These are phyloP conservation scores for Diceros bicornis DNA, from an alignment of 2,797 vertebrate species.

Conservation along the genomic window DNA sequence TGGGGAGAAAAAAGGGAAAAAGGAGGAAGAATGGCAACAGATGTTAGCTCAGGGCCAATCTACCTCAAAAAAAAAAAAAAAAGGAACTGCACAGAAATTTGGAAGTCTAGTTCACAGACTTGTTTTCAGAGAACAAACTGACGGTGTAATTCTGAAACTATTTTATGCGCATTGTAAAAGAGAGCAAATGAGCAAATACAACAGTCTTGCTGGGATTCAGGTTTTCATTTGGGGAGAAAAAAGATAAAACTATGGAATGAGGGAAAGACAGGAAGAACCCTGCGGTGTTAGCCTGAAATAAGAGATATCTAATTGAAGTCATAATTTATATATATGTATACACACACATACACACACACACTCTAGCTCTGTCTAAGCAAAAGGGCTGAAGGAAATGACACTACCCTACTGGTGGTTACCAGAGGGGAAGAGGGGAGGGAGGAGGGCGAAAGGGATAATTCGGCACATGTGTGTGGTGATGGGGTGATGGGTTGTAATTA, in stretches of 20 bases:
- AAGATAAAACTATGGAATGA: not conserved
- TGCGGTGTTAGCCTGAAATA: not conserved
- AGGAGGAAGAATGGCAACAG: too few species aligned
- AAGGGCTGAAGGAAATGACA: not conserved
- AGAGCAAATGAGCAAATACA: not conserved
- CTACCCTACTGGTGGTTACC: not conserved
- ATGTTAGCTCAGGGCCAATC: too few species aligned
- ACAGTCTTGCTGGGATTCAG: not conserved
- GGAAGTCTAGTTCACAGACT: too few species aligned
- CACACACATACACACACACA: not conserved
- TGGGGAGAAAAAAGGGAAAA: too few species aligned
- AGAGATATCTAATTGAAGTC: not conserved
- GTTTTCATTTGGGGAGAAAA: not conserved
- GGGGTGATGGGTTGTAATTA: too few species aligned
- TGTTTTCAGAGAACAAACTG: not conserved
- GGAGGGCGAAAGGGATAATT: too few species aligned
- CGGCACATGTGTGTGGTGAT: too few species aligned
- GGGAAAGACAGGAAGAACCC: not conserved
- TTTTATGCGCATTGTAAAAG: not conserved
- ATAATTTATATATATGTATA: not conserved
- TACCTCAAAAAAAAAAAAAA: too few species aligned
- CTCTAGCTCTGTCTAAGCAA: too few species aligned
- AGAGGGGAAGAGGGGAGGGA: too few species aligned
- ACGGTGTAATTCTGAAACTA: not conserved
- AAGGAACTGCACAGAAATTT: not conserved